Evolutionary conservation across 2,797 vertebrate genomes (phyloP).

Genomic region (Hydrophis major): DNA sequence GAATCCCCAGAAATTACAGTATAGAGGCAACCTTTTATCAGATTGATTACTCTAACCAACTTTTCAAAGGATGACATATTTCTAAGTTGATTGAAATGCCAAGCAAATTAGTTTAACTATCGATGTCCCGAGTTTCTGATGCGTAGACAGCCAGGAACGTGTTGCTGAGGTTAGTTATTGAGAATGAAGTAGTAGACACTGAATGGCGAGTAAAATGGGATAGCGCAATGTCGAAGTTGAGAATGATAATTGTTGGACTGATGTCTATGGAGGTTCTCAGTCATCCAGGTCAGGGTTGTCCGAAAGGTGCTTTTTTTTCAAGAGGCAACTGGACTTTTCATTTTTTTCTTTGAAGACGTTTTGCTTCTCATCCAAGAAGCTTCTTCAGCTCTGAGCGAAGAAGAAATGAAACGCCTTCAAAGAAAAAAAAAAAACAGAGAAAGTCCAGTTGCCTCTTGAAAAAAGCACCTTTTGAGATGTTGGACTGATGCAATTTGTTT

Average conservation of each 20-base stretch:
- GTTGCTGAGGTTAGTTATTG: background rate
- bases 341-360: background rate
- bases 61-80: no score
- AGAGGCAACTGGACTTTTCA: background rate
- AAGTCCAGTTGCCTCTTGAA: background rate
- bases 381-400: background rate
- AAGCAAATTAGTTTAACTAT: background rate
- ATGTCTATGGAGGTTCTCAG: background rate
- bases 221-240: background rate
- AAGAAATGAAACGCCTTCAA: background rate
- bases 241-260: background rate
- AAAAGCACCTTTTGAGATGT: background rate
- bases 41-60: no score
- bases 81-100: no score
- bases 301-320: background rate
- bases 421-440: background rate
- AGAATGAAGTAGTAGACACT: background rate
- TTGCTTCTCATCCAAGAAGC: background rate
- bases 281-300: background rate
- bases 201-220: background rate
- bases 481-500: background rate
- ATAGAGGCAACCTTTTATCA: background rate
- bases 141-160: background rate
- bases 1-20: background rate
- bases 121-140: background rate